Evolutionary conservation across 2,888 invertebrate genomes (phyloP), one percentile per base, ranked within the genome.

Genomic region (Timema cristinae): DNA sequence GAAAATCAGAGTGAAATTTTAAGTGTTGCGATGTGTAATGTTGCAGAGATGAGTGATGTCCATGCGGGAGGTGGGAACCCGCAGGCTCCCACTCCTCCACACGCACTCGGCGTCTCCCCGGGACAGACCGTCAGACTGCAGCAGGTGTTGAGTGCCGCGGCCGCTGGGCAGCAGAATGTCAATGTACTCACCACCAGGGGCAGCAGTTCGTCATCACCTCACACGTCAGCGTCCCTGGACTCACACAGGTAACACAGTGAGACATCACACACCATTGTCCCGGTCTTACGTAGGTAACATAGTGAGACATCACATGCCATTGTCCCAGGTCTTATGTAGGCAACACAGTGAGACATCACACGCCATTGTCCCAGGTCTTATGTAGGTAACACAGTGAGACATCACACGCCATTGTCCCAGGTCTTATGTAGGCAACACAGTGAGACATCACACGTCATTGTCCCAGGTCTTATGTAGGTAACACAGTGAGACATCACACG

Each of bases 151-250:
- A 79, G 81, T 70, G 79, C 80, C 63, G 76, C 76, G 52, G 70
- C 71, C 72, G 79, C 80, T 71, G 81, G 81, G 77, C 32, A 32
- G 32, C 32, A 32, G 32, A 32, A 32, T 32, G 32, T 32, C 32
- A 80, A 82, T 71, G 81, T 82, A 59, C 80, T 82, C 73, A 79
- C 82, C 56, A 80, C 81, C 32, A 79, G 81, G 71, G 79, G 73
- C 82, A 82, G 73, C 83, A 83, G 76, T 82, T 82, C 78, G 82
- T 83, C 75, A 80, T 83, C 77, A 80, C 83, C 66, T 82, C 82
- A 13, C 81, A 81, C 69, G 75, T 75, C 79, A 76, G 72, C 69
- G 83, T 86, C 78, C 85, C 85, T 76, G 84, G 85, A 71, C 81
- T 86, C 67, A 70, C 85, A 72, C 86, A 86, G 84, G 86, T 86